A percentile compares a stretch with the other conserved stretches of the same genome.
These are phyloP conservation scores for Ifrita kowaldi DNA, from an alignment of 2,113 vertebrate species.

Conservation along the genomic window DNA sequence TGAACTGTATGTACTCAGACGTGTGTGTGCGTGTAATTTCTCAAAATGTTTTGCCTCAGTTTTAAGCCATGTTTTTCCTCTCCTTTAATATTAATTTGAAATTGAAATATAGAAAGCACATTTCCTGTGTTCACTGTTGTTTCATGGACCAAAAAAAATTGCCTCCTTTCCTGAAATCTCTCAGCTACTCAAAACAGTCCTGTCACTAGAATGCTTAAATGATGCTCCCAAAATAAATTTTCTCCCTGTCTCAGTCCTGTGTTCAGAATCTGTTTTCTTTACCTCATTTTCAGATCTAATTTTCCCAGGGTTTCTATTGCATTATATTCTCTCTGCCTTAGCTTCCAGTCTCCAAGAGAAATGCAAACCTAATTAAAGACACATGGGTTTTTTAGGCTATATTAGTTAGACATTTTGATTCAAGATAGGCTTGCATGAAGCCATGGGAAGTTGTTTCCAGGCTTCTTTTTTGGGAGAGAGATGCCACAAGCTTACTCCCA, in stretches of 20 bases:
- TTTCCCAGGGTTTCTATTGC: conserved; percentile 24
- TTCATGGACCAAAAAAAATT: neutral
- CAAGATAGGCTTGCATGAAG: neutral
- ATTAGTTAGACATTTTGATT: neutral
- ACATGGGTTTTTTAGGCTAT: neutral
- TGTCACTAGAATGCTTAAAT: neutral
- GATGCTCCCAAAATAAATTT: neutral
- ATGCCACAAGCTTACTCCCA: neutral
- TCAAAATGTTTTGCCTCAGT: neutral
- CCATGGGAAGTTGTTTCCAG: neutral
- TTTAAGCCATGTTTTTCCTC: neutral
- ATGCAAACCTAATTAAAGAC: conserved; percentile 38
- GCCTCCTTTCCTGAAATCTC: neutral
- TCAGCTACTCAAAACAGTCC: neutral
- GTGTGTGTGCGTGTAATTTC: neutral
- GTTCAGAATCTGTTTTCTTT: neutral
- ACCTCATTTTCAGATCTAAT: conserved; percentile 31
- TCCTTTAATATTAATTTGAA: neutral
- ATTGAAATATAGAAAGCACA: neutral
- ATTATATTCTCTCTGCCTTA: conserved; percentile 1
- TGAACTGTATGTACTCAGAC: neutral
- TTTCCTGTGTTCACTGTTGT: neutral
- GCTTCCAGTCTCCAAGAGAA: conserved; percentile 4
- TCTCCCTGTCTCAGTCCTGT: neutral
- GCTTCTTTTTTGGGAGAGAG: neutral